Evolutionary conservation across 2,888 invertebrate genomes (phyloP).

Genomic region (Hydroisotoma schaefferi): DNA sequence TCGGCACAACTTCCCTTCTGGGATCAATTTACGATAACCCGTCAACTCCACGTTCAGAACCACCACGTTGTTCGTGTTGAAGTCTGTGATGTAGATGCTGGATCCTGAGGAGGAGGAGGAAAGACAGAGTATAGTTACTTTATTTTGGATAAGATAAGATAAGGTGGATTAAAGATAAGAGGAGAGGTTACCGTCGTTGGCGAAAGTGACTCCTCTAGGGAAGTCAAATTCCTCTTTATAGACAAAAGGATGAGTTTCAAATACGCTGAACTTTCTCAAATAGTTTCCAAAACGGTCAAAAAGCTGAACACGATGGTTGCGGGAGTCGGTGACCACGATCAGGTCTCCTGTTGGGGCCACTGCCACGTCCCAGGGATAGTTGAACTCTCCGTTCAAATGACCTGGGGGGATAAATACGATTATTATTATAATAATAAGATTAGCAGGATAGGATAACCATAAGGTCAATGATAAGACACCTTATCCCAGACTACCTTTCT

Average conservation of each 20-base stretch:
- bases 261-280: conserved; percentile 27
- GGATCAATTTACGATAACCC: conserved; percentile 3
- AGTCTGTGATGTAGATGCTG: conserved; percentile 23
- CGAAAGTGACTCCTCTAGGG: conserved; percentile 29
- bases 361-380: conserved; percentile 43
- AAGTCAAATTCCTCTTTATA: conserved; percentile 24
- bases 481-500: too few relatives aligned
- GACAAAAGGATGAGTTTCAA: conserved; percentile 25
- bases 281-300: conserved; percentile 25
- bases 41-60: background rate
- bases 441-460: too few relatives aligned
- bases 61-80: conserved; percentile 17
- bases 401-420: too few relatives aligned
- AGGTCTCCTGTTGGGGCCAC: conserved; percentile 25
- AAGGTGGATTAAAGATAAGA: too few relatives aligned
- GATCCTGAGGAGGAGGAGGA: conserved; percentile 8
- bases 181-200: conserved; percentile 15
- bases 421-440: too few relatives aligned
- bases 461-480: too few relatives aligned
- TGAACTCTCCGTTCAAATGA: conserved; percentile 14
- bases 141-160: background rate
- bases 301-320: conserved; percentile 42
- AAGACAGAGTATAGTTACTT: background rate
- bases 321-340: conserved; percentile 39
- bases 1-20: conserved; percentile 10